These are phyloP conservation scores for Ramphastos sulfuratus DNA, from an alignment of 2,113 vertebrate species.

Conservation along the genomic window DNA sequence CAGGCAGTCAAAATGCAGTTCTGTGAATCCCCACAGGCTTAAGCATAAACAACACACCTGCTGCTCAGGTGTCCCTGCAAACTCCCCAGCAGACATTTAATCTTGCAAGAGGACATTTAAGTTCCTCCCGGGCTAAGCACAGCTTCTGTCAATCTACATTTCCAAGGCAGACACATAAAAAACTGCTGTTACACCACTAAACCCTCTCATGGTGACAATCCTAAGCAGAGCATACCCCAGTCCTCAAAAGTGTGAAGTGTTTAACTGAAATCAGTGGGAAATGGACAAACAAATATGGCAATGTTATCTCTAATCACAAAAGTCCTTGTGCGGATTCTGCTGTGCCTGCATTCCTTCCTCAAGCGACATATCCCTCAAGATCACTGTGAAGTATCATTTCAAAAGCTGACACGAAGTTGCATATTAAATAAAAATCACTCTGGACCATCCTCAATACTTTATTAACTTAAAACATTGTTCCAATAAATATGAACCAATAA, in stretches of 20 bases:
- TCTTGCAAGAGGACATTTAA: not conserved
- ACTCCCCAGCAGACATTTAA: not conserved
- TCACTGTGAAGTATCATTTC: not conserved
- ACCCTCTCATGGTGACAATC: not conserved
- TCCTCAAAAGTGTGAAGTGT: not conserved
- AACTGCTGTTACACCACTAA: not conserved
- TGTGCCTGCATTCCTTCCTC: not conserved
- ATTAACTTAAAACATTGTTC: slow-evolving; percentile 82
- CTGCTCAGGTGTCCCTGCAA: slow-evolving; percentile 14
- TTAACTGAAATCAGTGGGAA: not conserved
- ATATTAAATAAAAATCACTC: slow-evolving; percentile 49
- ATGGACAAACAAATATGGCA: not conserved
- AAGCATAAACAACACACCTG: not conserved
- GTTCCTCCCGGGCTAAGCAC: not conserved
- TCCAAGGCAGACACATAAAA: not conserved
- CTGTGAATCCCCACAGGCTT: not conserved
- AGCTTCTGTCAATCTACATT: not conserved
- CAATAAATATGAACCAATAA: slow-evolving; percentile 82
- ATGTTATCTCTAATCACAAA: not conserved
- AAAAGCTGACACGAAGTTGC: not conserved
- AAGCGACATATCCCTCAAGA: not conserved
- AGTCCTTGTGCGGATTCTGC: not conserved
- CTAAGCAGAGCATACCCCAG: not conserved
- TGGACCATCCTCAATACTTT: slow-evolving; percentile 70
- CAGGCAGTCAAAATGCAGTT: not conserved